phyloP scores from a whole-genome alignment of 2,888 invertebrate genomes.

The Agriotes lineatus region DNA sequence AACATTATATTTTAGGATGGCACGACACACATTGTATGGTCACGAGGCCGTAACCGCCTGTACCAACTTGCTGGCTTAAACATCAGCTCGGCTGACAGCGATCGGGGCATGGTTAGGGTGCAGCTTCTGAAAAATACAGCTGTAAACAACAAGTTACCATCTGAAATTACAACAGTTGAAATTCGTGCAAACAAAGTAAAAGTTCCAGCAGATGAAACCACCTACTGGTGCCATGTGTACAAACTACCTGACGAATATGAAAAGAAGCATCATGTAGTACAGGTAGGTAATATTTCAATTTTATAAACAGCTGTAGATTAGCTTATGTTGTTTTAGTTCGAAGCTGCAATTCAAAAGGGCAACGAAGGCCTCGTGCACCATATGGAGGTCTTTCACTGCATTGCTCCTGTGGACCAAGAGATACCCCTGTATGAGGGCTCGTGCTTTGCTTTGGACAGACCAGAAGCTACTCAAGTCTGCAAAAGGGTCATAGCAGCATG shows the following conservation, averaged over 20 bases:
- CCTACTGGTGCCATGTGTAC: slow-evolving; percentile 95
- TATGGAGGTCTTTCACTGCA: slow-evolving; percentile 98
- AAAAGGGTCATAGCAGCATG: slow-evolving; percentile 93
- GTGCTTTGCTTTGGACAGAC: slow-evolving; percentile 81
- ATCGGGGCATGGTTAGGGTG: slow-evolving; percentile 82
- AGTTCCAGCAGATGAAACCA: slow-evolving; percentile 90
- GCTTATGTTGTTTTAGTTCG: slow-evolving; percentile 83
- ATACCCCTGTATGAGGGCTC: slow-evolving; percentile 89
- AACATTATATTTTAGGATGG: slow-evolving; percentile 81
- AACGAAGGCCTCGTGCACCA: slow-evolving; percentile 95
- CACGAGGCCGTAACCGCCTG: slow-evolving; percentile 81
- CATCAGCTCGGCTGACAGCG: slow-evolving; percentile 67
- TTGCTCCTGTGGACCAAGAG: slow-evolving; percentile 73
- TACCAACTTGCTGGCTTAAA: slow-evolving; percentile 77
- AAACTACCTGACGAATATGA: slow-evolving; percentile 79
- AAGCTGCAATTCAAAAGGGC: slow-evolving; percentile 83
- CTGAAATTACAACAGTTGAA: slow-evolving; percentile 71
- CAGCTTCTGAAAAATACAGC: slow-evolving; percentile 73
- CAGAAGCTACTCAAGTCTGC: slow-evolving; percentile 82
- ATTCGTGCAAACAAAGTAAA: slow-evolving; percentile 75
- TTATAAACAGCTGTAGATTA: too few relatives aligned
- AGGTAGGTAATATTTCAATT: slow-evolving; percentile 65
- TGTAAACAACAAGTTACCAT: slow-evolving; percentile 62
- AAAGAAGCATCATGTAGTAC: slow-evolving; percentile 84
- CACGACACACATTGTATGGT: slow-evolving; percentile 90